These are phyloP conservation scores for Aspidoscelis tigris DNA, from an alignment of 2,113 vertebrate species.

Conservation along the genomic window DNA sequence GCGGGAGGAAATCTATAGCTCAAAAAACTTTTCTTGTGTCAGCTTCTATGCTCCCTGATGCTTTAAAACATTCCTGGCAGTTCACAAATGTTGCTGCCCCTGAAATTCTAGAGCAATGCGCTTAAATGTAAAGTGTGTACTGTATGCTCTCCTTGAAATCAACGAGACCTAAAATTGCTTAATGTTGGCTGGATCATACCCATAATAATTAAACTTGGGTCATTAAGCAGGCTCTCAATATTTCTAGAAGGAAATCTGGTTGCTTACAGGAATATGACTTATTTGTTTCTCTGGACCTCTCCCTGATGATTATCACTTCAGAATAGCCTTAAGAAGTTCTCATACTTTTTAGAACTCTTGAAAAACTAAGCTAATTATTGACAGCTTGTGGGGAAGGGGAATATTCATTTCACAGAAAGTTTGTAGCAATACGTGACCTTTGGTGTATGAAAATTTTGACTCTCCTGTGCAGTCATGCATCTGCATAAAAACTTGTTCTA, in stretches of 20 bases:
- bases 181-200: conserved; percentile 15
- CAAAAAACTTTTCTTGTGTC: neutral
- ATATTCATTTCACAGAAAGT: conserved; percentile 41
- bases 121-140: conserved; percentile 48
- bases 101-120: neutral
- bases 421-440: conserved; percentile 52
- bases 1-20: neutral
- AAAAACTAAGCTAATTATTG: conserved; percentile 70
- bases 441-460: neutral
- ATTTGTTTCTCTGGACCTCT: conserved; percentile 71
- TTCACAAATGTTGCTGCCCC: neutral
- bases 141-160: conserved; percentile 34
- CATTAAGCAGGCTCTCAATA: conserved; percentile 72
- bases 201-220: conserved; percentile 59
- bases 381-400: conserved; percentile 46
- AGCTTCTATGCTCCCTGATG: neutral
- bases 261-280: conserved; percentile 67
- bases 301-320: conserved; percentile 75
- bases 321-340: conserved; percentile 66
- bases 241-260: conserved; percentile 54
- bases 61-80: conserved; percentile 7
- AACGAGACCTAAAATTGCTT: conserved; percentile 17
- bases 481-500: neutral
- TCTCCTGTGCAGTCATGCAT: neutral
- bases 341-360: conserved; percentile 68